Base-by-base conservation (phyloP, 2,888 invertebrate species). In the Pheosia tremula region DNA sequence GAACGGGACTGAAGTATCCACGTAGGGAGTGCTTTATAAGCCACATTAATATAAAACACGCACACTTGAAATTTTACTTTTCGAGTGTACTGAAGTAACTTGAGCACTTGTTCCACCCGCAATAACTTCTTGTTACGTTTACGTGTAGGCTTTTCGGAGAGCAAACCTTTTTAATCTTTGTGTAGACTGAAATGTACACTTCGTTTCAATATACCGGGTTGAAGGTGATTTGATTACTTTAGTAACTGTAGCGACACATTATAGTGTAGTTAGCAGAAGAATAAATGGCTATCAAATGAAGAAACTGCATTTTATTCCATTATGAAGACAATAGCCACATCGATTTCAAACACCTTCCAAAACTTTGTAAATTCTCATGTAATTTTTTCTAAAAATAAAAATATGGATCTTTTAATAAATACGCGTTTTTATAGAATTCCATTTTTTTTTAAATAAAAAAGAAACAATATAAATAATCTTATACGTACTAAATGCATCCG, bases 21-120 rank as follows among this genome's bases (percentile, higher is more conserved):
- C n/a, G 61, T 61, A 24, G 9, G 6, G 39, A 47, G 65, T 63
- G 66, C 52, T 71, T 79, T 76, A 82, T 84, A 82, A 82, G 81
- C 75, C 61, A 78, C 75, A 81, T 84, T 82, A 82, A 78, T 72
- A 80, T 77, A 77, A 79, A 81, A 80, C 81, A 84, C 81, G 81
- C 74, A 69, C 66, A 63, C 57, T 62, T 47, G 52, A 54, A 53
- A 59, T 55, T 59, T 52, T 53, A n/a, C 45, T 13, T 49, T 6
- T 54, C 43, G 59, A 52, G 56, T 47, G 37, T 53, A 53, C 43
- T 45, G 24, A 56, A 57, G 47, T 62, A 49, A 54, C 57, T 59
- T 53, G 41, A 56, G 58, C 49, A 52, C 37, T 58, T 10, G 41
- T 43, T 50, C 54, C 62, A 60, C 60, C 62, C 54, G 56, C 56